phyloP scores from a whole-genome alignment of 2,113 vertebrate genomes.

The Dendropsophus ebraccatus region DNA sequence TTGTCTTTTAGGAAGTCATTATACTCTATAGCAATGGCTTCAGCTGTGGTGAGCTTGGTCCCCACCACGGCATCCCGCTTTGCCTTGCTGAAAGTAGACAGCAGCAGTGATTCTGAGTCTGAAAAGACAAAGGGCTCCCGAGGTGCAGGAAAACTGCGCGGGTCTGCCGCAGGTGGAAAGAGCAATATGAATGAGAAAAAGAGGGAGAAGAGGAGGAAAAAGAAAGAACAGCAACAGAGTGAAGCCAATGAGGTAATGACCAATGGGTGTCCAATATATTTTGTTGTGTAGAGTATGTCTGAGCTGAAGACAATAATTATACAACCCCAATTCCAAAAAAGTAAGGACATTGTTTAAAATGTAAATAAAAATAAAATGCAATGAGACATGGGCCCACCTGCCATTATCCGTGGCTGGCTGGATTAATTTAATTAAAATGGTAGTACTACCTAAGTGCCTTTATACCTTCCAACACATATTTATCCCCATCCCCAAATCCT shows the following conservation, averaged over 20 bases:
- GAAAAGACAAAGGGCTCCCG: conserved; percentile 77
- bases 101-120: conserved; percentile 85
- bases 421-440: no score
- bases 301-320: no score
- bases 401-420: no score
- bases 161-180: conserved; percentile 73
- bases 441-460: no score
- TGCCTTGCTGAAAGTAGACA: conserved; percentile 89
- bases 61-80: conserved; percentile 91
- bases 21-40: conserved; percentile 75
- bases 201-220: conserved; percentile 89
- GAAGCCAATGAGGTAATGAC: conserved; percentile 81
- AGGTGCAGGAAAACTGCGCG: conserved; percentile 75
- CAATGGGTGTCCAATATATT: no score
- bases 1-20: not conserved
- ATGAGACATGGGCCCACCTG: no score
- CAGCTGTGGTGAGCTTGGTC: conserved; percentile 82
- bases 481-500: no score
- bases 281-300: no score
- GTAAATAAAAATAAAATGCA: no score
- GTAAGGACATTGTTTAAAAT: no score
- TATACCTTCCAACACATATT: no score
- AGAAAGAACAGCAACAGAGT: conserved; percentile 88
- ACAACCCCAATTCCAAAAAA: no score
- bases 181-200: conserved; percentile 76